phyloP scores from a whole-genome alignment of 2,888 invertebrate genomes.

The Lycaena phlaeas region DNA sequence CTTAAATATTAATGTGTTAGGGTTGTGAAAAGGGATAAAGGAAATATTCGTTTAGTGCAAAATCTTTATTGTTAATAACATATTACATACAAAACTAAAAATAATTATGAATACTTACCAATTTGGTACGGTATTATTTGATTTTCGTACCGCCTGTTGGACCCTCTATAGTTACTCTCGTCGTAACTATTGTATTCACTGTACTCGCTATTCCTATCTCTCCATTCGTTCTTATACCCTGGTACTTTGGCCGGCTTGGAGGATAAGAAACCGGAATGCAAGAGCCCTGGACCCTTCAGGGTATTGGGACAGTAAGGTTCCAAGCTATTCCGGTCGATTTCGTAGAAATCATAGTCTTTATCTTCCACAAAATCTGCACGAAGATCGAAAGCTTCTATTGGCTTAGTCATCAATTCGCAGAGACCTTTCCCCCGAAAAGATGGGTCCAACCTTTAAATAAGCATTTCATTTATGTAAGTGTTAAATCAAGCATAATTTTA shows the following conservation, averaged over 20 bases:
- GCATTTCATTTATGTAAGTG: no score
- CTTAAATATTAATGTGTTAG: no score
- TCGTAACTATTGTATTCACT: slow-evolving; percentile 28
- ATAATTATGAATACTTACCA: slow-evolving; percentile 36
- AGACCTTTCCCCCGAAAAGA: slow-evolving; percentile 81
- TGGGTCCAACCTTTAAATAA: slow-evolving; percentile 73
- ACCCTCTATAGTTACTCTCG: slow-evolving; percentile 24
- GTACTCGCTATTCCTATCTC: slow-evolving; percentile 33
- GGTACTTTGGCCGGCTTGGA: slow-evolving; percentile 42
- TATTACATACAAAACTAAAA: slow-evolving; percentile 11
- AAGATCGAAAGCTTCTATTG: slow-evolving; percentile 79
- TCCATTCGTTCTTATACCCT: slow-evolving; percentile 24
- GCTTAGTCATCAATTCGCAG: slow-evolving; percentile 83
- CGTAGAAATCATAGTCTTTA: slow-evolving; percentile 85
- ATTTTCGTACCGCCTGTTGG: slow-evolving; percentile 42
- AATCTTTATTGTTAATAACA: slow-evolving; percentile 8
- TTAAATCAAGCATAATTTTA: no score
- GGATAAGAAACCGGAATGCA: slow-evolving; percentile 59
- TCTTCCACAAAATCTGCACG: slow-evolving; percentile 75
- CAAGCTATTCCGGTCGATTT: slow-evolving; percentile 80
- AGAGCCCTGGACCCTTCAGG: slow-evolving; percentile 44
- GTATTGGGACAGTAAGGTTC: slow-evolving; percentile 73
- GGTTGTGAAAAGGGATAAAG: no score
- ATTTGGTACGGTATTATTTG: slow-evolving; percentile 71
- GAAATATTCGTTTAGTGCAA: not conserved